phyloP scores from a whole-genome alignment of 2,113 vertebrate genomes.

The Penelope pileata region DNA sequence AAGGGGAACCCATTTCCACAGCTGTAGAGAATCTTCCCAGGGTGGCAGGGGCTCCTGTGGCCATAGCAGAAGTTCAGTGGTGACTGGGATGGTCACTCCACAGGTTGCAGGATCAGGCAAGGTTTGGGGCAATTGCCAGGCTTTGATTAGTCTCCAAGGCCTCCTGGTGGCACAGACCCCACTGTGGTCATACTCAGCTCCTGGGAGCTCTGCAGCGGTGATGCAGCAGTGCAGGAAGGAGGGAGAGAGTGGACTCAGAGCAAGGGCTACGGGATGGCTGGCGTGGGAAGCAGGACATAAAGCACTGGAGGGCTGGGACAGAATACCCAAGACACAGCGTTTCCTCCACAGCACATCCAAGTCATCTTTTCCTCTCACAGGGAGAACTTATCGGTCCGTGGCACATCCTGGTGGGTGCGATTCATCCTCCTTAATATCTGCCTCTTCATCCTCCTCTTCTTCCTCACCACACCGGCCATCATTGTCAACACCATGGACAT shows the following conservation, averaged over 20 bases:
- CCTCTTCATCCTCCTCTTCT: constrained; percentile 96
- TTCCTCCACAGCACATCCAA: background rate
- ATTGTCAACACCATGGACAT: constrained; percentile 98
- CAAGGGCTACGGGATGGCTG: background rate
- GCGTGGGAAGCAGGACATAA: background rate
- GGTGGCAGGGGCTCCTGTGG: background rate
- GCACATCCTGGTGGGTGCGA: constrained; percentile 91
- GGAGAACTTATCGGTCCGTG: constrained; percentile 93
- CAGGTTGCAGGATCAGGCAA: background rate
- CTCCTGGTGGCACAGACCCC: background rate
- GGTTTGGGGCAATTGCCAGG: background rate
- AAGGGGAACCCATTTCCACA: background rate
- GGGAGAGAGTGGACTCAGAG: background rate
- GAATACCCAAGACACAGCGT: background rate
- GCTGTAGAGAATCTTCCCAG: background rate
- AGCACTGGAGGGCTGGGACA: background rate
- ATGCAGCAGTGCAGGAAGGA: accelerated
- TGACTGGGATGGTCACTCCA: background rate
- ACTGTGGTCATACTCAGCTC: background rate
- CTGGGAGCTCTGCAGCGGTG: background rate
- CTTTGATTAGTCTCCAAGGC: background rate
- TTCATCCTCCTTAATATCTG: constrained; percentile 90
- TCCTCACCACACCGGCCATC: constrained; percentile 96
- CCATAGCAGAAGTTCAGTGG: background rate
- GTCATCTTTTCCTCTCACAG: constrained; percentile 68